Percentiles rank a stretch among this genome's conserved stretches.
These are phyloP conservation scores for Phalacrocorax pelagicus DNA, from an alignment of 2,113 vertebrate species.

Conservation along the genomic window DNA sequence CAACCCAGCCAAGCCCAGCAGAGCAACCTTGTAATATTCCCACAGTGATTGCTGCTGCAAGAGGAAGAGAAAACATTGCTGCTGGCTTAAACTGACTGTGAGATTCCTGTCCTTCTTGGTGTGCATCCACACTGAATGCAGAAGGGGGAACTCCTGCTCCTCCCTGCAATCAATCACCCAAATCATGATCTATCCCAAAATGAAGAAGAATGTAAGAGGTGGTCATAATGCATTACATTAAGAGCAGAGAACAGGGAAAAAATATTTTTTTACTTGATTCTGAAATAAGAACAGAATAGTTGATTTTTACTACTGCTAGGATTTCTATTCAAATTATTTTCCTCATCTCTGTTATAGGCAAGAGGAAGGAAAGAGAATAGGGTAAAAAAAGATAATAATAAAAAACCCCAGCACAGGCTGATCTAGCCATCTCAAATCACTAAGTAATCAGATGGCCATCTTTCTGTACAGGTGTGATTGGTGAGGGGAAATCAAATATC, in stretches of 20 bases:
- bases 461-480: neutral
- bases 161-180: neutral
- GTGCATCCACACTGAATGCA: neutral
- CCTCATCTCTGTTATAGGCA: neutral
- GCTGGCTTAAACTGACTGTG: neutral
- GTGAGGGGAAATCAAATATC: neutral
- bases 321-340: neutral
- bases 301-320: neutral
- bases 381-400: neutral
- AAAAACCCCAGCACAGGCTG: neutral
- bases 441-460: constrained; percentile 1
- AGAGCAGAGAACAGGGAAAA: neutral
- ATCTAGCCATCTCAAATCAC: neutral
- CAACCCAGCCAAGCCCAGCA: neutral
- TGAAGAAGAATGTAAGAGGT: neutral
- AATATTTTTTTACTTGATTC: neutral
- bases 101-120: neutral
- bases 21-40: neutral
- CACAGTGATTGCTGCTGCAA: neutral
- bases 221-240: neutral
- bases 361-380: neutral
- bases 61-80: neutral
- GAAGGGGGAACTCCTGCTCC: neutral
- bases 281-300: constrained; percentile 9
- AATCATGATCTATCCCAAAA: neutral